Conservation (phyloP, 2,113 vertebrate genomes). For the Gallinago paraguaiae region DNA sequence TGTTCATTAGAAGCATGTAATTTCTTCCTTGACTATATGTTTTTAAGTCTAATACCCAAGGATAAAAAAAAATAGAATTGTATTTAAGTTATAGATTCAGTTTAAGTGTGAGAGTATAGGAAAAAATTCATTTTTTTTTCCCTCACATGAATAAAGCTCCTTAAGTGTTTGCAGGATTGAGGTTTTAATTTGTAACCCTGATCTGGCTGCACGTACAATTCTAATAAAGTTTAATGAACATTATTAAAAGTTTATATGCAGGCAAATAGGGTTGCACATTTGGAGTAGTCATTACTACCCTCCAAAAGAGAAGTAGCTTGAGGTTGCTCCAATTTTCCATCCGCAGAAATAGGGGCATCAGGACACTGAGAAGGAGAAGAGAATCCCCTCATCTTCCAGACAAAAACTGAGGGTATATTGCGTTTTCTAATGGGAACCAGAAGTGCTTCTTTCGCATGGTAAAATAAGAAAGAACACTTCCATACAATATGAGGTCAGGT, state of each 20-base stretch:
- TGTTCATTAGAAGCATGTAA: neutral
- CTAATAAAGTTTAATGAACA: constrained; percentile 72
- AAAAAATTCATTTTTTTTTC: neutral
- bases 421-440: neutral
- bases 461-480: neutral
- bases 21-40: neutral
- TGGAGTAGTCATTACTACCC: constrained; percentile 32
- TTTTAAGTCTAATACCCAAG: neutral
- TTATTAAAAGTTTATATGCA: constrained; percentile 72
- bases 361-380: neutral
- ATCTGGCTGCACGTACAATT: constrained; percentile 54
- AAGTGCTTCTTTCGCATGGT: neutral
- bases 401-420: neutral
- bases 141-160: neutral
- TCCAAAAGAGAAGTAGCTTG: constrained; percentile 16
- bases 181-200: constrained; percentile 56
- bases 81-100: neutral
- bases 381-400: neutral
- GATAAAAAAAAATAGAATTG: neutral
- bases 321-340: constrained; percentile 26
- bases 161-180: constrained; percentile 33
- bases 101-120: neutral
- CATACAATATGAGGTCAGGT: fast-evolving
- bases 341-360: neutral
- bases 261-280: constrained; percentile 46